phyloP scores from a whole-genome alignment of 1,140 invertebrate species.

The Drosophila insularis region DNA sequence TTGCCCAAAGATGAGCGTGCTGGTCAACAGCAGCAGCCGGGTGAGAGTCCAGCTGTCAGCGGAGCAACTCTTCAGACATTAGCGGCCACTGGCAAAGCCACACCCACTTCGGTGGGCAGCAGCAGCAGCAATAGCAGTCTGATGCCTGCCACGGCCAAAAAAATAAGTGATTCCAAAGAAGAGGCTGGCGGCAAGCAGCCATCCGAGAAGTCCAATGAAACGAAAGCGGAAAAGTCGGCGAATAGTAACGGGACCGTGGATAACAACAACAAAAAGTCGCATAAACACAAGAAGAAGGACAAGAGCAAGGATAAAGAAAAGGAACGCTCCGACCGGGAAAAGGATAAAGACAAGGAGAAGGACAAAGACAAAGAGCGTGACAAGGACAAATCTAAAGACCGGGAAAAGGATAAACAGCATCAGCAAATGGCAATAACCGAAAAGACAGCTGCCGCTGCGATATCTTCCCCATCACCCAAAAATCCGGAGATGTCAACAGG shows the following conservation, averaged over 20 bases:
- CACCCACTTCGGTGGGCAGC: slow-evolving; percentile 61
- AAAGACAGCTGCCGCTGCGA: slow-evolving; percentile 28
- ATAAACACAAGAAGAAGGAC: slow-evolving; percentile 86
- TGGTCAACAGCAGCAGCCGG: slow-evolving; percentile 33
- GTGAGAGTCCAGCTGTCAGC: slow-evolving; percentile 42
- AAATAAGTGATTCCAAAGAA: slow-evolving; percentile 46
- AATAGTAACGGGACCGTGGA: slow-evolving; percentile 81
- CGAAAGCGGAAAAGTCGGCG: slow-evolving; percentile 39
- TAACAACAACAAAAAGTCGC: slow-evolving; percentile 82
- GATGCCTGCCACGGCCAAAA: slow-evolving; percentile 29
- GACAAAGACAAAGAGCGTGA: slow-evolving; percentile 72
- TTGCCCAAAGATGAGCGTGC: slow-evolving; percentile 71
- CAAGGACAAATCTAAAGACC: slow-evolving; percentile 52
- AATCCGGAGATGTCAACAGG: slow-evolving; percentile 18
- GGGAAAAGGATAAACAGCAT: slow-evolving; percentile 51
- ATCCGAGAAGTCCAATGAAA: slow-evolving; percentile 40
- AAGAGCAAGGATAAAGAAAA: slow-evolving; percentile 83
- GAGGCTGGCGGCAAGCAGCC: slow-evolving; percentile 38
- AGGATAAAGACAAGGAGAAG: slow-evolving; percentile 61
- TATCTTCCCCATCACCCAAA: slow-evolving; percentile 41
- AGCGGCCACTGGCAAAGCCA: slow-evolving; percentile 53
- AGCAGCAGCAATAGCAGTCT: slow-evolving; percentile 56
- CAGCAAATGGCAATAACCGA: slow-evolving; percentile 11
- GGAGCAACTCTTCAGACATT: slow-evolving; percentile 3
- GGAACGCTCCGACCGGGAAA: slow-evolving; percentile 82